These are phyloP conservation scores for Brachyrhaphis roseni DNA, from an alignment of 2,797 vertebrate genomes.

Conservation along the genomic window DNA sequence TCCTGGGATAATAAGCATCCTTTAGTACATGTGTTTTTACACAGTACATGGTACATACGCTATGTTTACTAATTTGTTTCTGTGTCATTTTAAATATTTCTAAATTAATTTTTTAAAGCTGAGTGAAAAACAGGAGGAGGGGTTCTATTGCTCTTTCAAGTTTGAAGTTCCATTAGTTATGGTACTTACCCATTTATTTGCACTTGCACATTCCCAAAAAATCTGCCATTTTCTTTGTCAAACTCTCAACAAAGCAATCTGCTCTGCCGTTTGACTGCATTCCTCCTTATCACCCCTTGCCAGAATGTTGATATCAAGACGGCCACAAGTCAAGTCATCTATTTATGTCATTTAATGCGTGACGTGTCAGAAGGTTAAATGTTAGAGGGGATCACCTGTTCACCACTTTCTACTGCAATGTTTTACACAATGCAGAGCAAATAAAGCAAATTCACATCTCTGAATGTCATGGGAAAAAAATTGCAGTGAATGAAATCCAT, in stretches of 20 bases:
- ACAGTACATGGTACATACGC: constrained; percentile 41
- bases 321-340: constrained; percentile 43
- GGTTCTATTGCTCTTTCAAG: constrained; percentile 12
- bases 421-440: not conserved
- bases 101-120: constrained; percentile 14
- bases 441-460: not conserved
- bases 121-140: not conserved
- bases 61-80: not conserved
- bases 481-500: not conserved
- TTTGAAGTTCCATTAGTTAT: constrained; percentile 34
- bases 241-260: constrained; percentile 50
- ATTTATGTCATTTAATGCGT: constrained; percentile 48
- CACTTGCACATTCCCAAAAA: constrained; percentile 21
- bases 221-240: constrained; percentile 24
- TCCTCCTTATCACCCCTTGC: constrained; percentile 59
- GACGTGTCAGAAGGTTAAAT: constrained; percentile 43
- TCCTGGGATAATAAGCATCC: not conserved
- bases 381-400: constrained; percentile 63
- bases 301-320: constrained; percentile 51
- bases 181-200: constrained; percentile 41
- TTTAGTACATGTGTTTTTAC: constrained; percentile 17
- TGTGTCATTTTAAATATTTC: constrained; percentile 17
- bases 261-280: constrained; percentile 44
- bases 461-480: not conserved
- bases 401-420: constrained; percentile 54